Percentiles rank a stretch among this genome's conserved stretches.
phyloP scores from a whole-genome alignment of 2,888 invertebrate species.

The Polyploca ridens region DNA sequence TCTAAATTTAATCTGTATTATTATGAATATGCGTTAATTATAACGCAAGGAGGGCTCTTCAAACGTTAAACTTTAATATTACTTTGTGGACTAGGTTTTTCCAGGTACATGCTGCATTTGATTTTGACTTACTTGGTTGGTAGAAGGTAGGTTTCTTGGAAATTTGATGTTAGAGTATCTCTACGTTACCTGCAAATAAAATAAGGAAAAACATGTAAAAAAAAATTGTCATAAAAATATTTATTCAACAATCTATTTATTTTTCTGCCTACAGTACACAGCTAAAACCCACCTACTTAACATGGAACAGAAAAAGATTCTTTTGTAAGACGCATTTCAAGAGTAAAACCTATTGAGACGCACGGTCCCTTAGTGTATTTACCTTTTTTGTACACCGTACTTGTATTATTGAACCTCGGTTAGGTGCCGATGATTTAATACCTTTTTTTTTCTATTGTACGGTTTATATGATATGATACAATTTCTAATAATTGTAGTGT shows the following conservation, averaged over 20 bases:
- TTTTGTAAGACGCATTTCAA: constrained; percentile 73
- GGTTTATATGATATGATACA: constrained; percentile 1
- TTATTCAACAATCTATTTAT: constrained; percentile 12
- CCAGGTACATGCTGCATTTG: background rate
- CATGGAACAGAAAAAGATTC: constrained; percentile 76
- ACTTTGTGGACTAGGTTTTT: background rate
- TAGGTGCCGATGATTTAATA: constrained; percentile 6
- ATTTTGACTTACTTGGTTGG: background rate
- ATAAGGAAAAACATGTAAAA: constrained; percentile 14
- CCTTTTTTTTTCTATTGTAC: background rate
- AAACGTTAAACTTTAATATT: constrained; percentile 13
- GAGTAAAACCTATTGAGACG: constrained; percentile 77
- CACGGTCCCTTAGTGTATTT: constrained; percentile 63
- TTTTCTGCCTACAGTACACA: constrained; percentile 58
- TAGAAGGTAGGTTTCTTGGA: background rate
- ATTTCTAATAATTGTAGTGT: background rate
- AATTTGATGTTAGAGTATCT: background rate
- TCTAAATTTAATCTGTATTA: constrained; percentile 8
- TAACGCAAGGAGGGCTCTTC: constrained; percentile 4
- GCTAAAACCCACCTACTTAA: constrained; percentile 73
- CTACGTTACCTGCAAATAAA: constrained; percentile 32
- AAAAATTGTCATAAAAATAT: background rate
- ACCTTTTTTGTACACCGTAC: constrained; percentile 75
- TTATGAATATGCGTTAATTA: constrained; percentile 3
- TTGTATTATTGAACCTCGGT: constrained; percentile 29